These are phyloP conservation scores for Athene cunicularia DNA, from an alignment of 2,113 vertebrate genomes.

Conservation along the genomic window DNA sequence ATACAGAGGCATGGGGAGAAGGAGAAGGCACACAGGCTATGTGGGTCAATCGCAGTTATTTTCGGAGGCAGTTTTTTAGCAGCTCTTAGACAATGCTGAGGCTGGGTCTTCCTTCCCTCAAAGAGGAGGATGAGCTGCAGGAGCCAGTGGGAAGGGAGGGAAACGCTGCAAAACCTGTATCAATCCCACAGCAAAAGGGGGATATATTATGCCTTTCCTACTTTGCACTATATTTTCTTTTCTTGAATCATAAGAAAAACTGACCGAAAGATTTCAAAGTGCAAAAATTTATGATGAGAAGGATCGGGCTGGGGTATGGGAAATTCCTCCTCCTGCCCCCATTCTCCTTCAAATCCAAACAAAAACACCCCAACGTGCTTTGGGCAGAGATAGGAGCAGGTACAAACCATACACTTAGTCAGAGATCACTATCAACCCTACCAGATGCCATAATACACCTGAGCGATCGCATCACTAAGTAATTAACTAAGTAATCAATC, in stretches of 20 bases:
- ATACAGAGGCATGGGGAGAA: background rate
- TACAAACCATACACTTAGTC: background rate
- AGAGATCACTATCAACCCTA: background rate
- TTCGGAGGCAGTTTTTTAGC: background rate
- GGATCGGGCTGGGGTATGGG: fast-evolving
- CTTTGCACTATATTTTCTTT: background rate
- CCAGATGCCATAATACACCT: background rate
- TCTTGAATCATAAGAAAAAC: background rate
- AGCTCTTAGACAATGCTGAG: background rate
- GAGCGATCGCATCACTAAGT: background rate
- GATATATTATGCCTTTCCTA: background rate
- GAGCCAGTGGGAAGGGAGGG: background rate
- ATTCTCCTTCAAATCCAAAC: background rate
- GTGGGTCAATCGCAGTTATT: background rate
- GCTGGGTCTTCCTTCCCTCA: background rate
- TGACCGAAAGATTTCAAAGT: background rate
- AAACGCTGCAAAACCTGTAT: fast-evolving
- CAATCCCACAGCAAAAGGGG: background rate
- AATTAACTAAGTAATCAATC: slow-evolving; percentile 66
- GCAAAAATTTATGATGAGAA: background rate
- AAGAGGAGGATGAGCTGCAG: background rate
- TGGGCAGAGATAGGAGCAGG: background rate
- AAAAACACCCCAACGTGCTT: fast-evolving
- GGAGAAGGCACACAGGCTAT: background rate
- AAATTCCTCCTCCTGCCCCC: background rate